A percentile compares a stretch with the other conserved stretches of the same genome.
Conservation (phyloP, 1,140 invertebrate species). For the Leptopilina boulardi region DNA sequence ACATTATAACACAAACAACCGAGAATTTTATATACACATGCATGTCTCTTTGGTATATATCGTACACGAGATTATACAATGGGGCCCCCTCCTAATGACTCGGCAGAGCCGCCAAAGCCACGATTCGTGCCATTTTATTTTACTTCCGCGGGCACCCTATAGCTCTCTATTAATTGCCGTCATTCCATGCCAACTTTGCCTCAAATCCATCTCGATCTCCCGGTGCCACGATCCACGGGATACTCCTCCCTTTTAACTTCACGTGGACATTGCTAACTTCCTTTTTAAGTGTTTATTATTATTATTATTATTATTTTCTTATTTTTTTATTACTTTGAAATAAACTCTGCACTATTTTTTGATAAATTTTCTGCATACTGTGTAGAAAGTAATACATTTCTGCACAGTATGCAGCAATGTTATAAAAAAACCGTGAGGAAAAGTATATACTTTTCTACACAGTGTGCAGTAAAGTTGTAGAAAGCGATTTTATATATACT, state of each 20-base stretch:
- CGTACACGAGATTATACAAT: constrained; percentile 69
- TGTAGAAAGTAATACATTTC: no score
- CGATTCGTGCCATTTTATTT: constrained; percentile 71
- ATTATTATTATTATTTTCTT: neutral
- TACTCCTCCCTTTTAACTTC: constrained; percentile 5
- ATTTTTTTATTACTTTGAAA: neutral
- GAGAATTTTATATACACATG: constrained; percentile 42
- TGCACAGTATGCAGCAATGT: no score
- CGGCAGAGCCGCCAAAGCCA: constrained; percentile 68
- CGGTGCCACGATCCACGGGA: constrained; percentile 33
- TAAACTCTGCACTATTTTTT: no score
- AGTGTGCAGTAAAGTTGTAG: no score
- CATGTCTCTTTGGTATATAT: constrained; percentile 57
- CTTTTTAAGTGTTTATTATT: neutral
- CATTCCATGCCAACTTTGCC: constrained; percentile 69
- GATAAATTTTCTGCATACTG: no score
- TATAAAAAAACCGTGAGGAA: no score
- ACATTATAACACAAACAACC: neutral
- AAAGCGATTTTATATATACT: no score
- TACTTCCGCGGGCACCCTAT: constrained; percentile 72
- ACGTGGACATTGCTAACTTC: constrained; percentile 7
- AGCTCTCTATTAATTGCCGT: constrained; percentile 73
- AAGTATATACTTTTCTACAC: no score
- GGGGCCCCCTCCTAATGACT: constrained; percentile 65
- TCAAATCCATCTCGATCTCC: constrained; percentile 68